Evolutionary conservation across 2,113 vertebrate species (phyloP).

Genomic region (Malurus elegans): DNA sequence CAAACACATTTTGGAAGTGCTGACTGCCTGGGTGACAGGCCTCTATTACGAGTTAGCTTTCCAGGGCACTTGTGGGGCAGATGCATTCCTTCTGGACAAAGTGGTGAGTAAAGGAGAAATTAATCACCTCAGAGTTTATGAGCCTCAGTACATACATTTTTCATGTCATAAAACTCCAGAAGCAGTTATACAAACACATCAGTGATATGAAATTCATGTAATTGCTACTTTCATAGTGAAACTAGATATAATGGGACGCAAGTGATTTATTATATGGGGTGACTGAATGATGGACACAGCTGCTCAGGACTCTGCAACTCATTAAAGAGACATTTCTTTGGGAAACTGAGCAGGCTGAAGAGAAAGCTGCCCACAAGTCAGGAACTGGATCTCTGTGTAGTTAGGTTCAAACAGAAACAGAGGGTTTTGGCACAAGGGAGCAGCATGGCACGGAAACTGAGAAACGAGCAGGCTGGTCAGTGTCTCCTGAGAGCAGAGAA

Average conservation of each 20-base stretch:
- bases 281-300: not conserved
- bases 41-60: not conserved
- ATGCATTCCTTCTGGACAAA: not conserved
- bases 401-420: not conserved
- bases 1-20: not conserved
- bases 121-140: not conserved
- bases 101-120: not conserved
- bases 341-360: not conserved
- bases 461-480: not conserved
- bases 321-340: not conserved
- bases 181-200: not conserved
- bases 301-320: not conserved
- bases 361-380: not conserved
- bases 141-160: not conserved
- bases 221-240: not conserved
- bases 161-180: not conserved
- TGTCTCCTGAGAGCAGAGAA: not conserved
- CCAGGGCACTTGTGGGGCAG: not conserved
- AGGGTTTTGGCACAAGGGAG: not conserved
- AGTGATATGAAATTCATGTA: not conserved
- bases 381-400: not conserved
- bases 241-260: not conserved
- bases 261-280: not conserved
- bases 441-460: not conserved
- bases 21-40: not conserved